Conservation (phyloP, 2,113 vertebrate genomes). For the Megatriorchis doriae region DNA sequence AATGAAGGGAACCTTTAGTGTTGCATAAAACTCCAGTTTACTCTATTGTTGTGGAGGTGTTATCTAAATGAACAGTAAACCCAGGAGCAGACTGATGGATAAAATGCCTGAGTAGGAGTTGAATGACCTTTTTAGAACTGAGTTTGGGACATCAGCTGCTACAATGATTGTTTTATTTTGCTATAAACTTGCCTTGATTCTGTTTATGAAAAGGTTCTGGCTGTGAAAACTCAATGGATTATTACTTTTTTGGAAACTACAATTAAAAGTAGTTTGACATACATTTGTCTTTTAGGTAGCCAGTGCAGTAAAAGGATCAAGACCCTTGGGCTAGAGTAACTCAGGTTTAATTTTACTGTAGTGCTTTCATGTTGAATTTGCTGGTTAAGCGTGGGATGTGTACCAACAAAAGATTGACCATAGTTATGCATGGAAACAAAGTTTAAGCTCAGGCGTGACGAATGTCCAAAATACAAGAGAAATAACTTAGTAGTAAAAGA, state of each 20-base stretch:
- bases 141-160: not conserved
- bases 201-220: not conserved
- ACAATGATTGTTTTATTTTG: not conserved
- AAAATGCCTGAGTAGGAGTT: not conserved
- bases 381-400: not conserved
- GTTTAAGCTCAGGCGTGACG: not conserved
- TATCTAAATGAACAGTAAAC: not conserved
- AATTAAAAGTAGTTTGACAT: not conserved
- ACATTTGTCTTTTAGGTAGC: not conserved
- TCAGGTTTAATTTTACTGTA: not conserved
- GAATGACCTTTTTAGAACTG: not conserved
- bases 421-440: not conserved
- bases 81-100: not conserved
- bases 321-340: not conserved
- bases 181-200: not conserved
- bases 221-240: not conserved
- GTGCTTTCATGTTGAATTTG: not conserved
- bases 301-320: rapidly evolving
- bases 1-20: not conserved
- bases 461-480: not conserved
- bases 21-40: not conserved
- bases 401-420: not conserved
- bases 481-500: not conserved
- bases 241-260: not conserved
- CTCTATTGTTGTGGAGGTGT: rapidly evolving